phyloP scores from a whole-genome alignment of 1,140 invertebrate genomes.

The Drosophila orena region DNA sequence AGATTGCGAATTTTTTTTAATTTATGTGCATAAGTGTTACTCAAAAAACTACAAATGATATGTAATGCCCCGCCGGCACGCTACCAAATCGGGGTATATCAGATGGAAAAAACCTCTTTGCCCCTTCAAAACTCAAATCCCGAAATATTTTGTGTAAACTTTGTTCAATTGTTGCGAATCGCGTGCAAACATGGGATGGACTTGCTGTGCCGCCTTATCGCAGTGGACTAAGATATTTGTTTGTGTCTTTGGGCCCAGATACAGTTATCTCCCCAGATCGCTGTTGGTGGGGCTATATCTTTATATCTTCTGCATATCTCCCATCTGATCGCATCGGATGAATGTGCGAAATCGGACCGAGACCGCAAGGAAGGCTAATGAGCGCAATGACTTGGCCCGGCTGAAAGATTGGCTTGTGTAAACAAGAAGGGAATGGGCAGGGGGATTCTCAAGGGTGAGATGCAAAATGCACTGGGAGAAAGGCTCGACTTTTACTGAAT shows the following conservation, averaged over 20 bases:
- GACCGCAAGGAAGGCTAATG: slow-evolving; percentile 43
- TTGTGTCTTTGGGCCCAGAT: slow-evolving; percentile 19
- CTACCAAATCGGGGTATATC: slow-evolving; percentile 1
- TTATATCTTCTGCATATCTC: slow-evolving; percentile 12
- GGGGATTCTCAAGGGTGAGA: slow-evolving; percentile 1
- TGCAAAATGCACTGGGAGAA: slow-evolving; percentile 5
- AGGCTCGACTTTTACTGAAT: not conserved
- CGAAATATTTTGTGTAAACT: slow-evolving; percentile 14
- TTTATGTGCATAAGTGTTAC: not conserved
- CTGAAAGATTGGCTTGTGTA: slow-evolving; percentile 21
- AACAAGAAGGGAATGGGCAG: slow-evolving; percentile 9
- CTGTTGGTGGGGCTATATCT: not conserved
- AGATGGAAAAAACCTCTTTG: not conserved
- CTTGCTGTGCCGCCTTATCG: slow-evolving; percentile 21
- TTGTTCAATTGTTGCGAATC: slow-evolving; percentile 32
- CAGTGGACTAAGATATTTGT: slow-evolving; percentile 13
- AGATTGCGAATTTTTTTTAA: not conserved
- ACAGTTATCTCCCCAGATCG: slow-evolving; percentile 24
- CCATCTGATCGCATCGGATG: slow-evolving; percentile 52
- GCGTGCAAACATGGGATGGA: slow-evolving; percentile 30
- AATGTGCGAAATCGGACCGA: slow-evolving; percentile 47
- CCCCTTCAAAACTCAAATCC: not conserved
- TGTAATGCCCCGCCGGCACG: not conserved
- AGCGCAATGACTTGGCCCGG: slow-evolving; percentile 23
- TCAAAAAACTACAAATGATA: not conserved